Percentiles rank a stretch among this genome's conserved stretches.
phyloP scores from a whole-genome alignment of 2,888 invertebrate genomes.

The Listrodromus nycthemerus region DNA sequence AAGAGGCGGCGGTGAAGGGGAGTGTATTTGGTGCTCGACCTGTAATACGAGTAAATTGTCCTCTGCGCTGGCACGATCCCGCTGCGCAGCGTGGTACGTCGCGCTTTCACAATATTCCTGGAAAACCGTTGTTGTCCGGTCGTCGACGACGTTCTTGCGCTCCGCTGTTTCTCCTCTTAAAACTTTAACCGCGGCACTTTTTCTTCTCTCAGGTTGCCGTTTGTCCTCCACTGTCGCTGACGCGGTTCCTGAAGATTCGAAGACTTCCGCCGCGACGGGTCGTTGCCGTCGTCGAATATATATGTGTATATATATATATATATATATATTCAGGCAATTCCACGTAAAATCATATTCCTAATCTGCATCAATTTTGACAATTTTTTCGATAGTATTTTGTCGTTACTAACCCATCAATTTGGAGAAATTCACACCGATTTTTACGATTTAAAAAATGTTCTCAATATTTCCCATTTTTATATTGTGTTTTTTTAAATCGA shows the following conservation, averaged over 20 bases:
- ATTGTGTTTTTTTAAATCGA: too few relatives aligned
- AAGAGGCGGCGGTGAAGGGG: too few relatives aligned
- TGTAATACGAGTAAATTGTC: conserved; percentile 20
- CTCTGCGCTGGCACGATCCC: not conserved
- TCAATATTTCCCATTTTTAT: too few relatives aligned
- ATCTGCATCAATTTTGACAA: too few relatives aligned
- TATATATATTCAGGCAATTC: not conserved
- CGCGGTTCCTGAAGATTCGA: conserved; percentile 14
- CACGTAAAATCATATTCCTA: not conserved
- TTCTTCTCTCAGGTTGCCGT: conserved; percentile 4
- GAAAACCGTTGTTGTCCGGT: conserved; percentile 11
- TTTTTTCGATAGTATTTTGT: too few relatives aligned
- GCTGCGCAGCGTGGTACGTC: not conserved
- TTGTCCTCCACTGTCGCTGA: not conserved
- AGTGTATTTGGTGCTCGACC: not conserved
- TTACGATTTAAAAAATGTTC: too few relatives aligned
- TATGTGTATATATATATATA: not conserved
- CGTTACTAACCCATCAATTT: too few relatives aligned
- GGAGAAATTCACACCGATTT: too few relatives aligned
- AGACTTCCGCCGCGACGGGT: not conserved
- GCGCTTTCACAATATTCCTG: conserved; percentile 34
- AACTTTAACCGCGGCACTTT: conserved; percentile 25
- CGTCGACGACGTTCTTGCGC: conserved; percentile 7
- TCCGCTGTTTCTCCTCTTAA: conserved; percentile 14
- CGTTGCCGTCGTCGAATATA: not conserved